Evolutionary conservation across 2,113 vertebrate genomes (phyloP), one percentile per base, ranked within the genome.

Genomic region (Tamias sibiricus): DNA sequence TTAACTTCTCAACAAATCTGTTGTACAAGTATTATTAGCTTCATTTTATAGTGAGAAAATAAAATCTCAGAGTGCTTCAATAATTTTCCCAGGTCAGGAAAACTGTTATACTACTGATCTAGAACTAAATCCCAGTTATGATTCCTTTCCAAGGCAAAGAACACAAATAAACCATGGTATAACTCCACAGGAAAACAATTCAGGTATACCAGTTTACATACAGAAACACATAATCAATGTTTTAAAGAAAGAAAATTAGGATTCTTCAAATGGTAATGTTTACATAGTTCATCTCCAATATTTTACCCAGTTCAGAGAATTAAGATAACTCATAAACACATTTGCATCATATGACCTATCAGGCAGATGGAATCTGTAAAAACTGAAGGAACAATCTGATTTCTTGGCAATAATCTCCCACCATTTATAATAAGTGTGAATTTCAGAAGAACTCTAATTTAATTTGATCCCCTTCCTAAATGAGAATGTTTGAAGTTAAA

Each of bases 401-500:
- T 83, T 91, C 28, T 94, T 90, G 44, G 6, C 28, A 84, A 26
- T 75, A 59, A 49, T 69, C 57, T 84, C 5, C 9, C 7, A 17
- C 22, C n/a, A 57, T 64, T 2, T 87, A 4, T 64, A 85, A n/a
- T 35, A 80, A 74, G 4, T 69, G 6, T 79, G 35, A 89, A 24
- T 93, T 96, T 90, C 20, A 74, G 64, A 79, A 86, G 35, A 87
- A 44, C 0, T 26, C 0, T 8, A 44, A 24, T 82, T 93, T 95
- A 90, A 90, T 74, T 83, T 14, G n/a, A 52, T 4, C 2, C 0
- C 4, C 42, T 57, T 93, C 80, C 26, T 24, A 42, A 79, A 5
- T 90, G 71, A 16, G 80, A 20, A 14, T 35, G n/a, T 83, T 95
- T 93, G 26, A 47, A 89, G 24, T 76, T 90, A 74, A 89, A 47